phyloP scores from a whole-genome alignment of 2,113 vertebrate genomes.

The Oryzias celebensis region DNA sequence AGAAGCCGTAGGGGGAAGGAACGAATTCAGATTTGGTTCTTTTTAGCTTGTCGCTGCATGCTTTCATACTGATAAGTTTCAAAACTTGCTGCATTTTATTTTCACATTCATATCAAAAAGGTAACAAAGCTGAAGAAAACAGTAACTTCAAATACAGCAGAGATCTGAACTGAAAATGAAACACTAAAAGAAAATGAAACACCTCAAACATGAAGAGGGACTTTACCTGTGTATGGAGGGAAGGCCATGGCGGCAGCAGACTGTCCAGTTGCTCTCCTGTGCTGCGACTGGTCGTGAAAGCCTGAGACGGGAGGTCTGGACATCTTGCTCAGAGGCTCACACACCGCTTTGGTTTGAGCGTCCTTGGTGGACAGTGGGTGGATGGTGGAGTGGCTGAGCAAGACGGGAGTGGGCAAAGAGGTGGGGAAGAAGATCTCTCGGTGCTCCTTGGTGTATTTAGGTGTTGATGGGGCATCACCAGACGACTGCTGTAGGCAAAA shows the following conservation, averaged over 20 bases:
- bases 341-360: conserved; percentile 62
- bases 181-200: too few relatives aligned
- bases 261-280: conserved; percentile 52
- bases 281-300: conserved; percentile 69
- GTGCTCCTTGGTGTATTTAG: conserved; percentile 88
- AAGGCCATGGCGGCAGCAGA: conserved; percentile 65
- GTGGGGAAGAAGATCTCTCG: conserved; percentile 88
- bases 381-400: conserved; percentile 67
- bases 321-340: conserved; percentile 78
- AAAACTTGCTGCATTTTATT: too few relatives aligned
- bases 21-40: too few relatives aligned
- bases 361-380: conserved; percentile 65
- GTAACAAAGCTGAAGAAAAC: too few relatives aligned
- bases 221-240: conserved; percentile 68
- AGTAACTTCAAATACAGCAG: too few relatives aligned
- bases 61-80: too few relatives aligned
- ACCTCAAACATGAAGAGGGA: too few relatives aligned
- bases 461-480: conserved; percentile 87
- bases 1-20: too few relatives aligned
- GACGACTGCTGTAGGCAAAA: conserved; percentile 72
- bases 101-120: too few relatives aligned
- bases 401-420: conserved; percentile 62
- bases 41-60: too few relatives aligned
- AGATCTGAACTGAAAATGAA: too few relatives aligned
- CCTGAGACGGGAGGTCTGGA: conserved; percentile 61